Evolutionary conservation across 2,888 invertebrate genomes (phyloP).

Genomic region (Adineta ricciae): DNA sequence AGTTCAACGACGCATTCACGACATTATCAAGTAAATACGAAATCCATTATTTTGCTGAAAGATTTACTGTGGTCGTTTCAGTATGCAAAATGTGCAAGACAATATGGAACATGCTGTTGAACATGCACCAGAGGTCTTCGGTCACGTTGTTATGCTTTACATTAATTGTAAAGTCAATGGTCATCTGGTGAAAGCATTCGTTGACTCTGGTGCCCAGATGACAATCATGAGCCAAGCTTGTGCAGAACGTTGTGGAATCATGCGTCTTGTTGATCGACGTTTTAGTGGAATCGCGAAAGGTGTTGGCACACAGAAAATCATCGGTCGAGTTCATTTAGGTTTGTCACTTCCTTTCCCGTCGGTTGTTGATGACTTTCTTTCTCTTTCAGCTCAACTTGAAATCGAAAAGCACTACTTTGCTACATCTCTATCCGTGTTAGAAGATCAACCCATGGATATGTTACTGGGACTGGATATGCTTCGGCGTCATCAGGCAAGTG

Average conservation of each 20-base stretch:
- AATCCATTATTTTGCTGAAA: not conserved
- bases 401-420: constrained; percentile 84
- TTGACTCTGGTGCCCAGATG: constrained; percentile 92
- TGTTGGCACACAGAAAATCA: constrained; percentile 86
- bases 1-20: constrained; percentile 28
- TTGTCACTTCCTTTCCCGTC: constrained; percentile 35
- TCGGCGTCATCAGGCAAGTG: constrained; percentile 74
- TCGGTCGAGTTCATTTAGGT: constrained; percentile 75
- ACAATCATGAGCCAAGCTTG: constrained; percentile 94
- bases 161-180: constrained; percentile 91
- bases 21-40: not conserved
- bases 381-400: constrained; percentile 64
- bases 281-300: constrained; percentile 95
- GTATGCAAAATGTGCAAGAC: constrained; percentile 74
- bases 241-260: constrained; percentile 64
- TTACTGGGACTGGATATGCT: constrained; percentile 91
- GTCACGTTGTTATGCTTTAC: constrained; percentile 90
- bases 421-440: constrained; percentile 87
- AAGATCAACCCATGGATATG: constrained; percentile 97
- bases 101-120: constrained; percentile 99
- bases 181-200: constrained; percentile 89
- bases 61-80: too few relatives aligned
- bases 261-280: constrained; percentile 62
- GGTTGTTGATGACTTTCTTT: too few relatives aligned
- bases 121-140: constrained; percentile 93